phyloP scores from a whole-genome alignment of 1,140 invertebrate species.

The Apis mellifera region Amel_HAv3.1 CM009940.2:6279501-6280000 shows the following conservation, averaged over 20 bases:
- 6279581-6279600: neutral
- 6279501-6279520: too few relatives aligned
- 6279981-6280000: neutral
- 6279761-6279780: neutral
- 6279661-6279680: neutral
- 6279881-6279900: constrained; percentile 34
- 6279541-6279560: neutral
- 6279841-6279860: constrained; percentile 2
- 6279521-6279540: too few relatives aligned
- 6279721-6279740: neutral
- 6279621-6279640: constrained; percentile 21
- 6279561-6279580: neutral
- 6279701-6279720: constrained; percentile 6
- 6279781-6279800: neutral
- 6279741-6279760: neutral
- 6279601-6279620: constrained; percentile 3
- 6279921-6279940: neutral
- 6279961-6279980: neutral
- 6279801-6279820: neutral
- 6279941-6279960: neutral
- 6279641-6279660: constrained; percentile 6
- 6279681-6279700: constrained; percentile 2
- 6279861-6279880: constrained; percentile 17
- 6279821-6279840: constrained; percentile 12
- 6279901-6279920: neutral